A percentile compares a stretch with the other conserved stretches of the same genome.
Evolutionary conservation across 2,113 vertebrate species (phyloP).

Genomic region (Caranx melampygus): DNA sequence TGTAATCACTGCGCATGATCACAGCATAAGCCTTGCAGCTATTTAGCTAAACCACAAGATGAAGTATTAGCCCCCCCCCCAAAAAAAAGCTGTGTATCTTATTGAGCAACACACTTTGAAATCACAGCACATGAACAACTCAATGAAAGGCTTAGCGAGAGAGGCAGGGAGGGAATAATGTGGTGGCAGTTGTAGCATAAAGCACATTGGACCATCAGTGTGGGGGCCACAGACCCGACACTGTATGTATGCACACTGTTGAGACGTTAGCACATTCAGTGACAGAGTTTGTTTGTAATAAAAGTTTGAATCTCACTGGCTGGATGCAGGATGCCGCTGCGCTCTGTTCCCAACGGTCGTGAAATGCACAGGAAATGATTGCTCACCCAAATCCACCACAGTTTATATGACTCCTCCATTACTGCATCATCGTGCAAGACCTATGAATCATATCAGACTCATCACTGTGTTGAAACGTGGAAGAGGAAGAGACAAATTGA

Average conservation of each 20-base stretch:
- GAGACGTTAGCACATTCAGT: constrained; percentile 22
- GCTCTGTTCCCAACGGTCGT: neutral
- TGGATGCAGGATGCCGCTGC: neutral
- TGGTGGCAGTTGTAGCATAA: constrained; percentile 31
- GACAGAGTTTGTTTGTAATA: constrained; percentile 5
- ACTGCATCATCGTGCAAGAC: constrained; percentile 36
- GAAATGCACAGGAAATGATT: constrained; percentile 71
- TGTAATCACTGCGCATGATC: constrained; percentile 27
- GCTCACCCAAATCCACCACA: constrained; percentile 34
- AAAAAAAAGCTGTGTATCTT: constrained; percentile 1
- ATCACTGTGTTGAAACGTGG: constrained; percentile 19
- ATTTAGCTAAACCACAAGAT: constrained; percentile 19
- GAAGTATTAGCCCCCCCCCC: neutral
- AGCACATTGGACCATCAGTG: constrained; percentile 26
- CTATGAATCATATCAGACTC: constrained; percentile 61
- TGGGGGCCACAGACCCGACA: constrained; percentile 16
- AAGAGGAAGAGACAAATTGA: neutral
- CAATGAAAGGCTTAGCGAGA: constrained; percentile 23
- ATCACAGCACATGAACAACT: constrained; percentile 23
- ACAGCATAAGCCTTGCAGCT: neutral
- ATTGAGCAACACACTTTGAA: constrained; percentile 15
- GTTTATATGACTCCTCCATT: constrained; percentile 39
- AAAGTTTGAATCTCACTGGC: constrained; percentile 12
- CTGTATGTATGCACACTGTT: constrained; percentile 19
- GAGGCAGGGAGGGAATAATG: constrained; percentile 47